Base-by-base conservation (phyloP, 2,113 vertebrate genomes). In the Cervus canadensis region DNA sequence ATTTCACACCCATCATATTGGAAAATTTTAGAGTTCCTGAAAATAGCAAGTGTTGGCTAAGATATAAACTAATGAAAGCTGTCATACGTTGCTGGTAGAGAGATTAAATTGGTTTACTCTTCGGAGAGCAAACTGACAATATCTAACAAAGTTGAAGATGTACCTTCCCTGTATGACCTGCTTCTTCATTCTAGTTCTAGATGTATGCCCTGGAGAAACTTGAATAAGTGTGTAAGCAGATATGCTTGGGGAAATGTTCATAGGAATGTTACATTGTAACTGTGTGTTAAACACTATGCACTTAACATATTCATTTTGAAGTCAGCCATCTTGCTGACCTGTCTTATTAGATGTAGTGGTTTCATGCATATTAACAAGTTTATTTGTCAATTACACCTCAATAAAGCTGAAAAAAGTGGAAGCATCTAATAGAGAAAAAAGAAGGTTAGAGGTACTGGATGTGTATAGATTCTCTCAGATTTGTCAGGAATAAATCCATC, bases 311-410 rank as follows among this genome's bases (percentile, higher is more conserved):
- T 90, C 59, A 40, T 64, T 90, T 43, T 48, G 43, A 90, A 94
- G 59, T 56, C 71, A 84, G 36, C 48, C 40, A 16, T 71, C 71
- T 81, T 76, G 33, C 83, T 33, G n/a, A 26, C 6, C 57, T 67
- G 43, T 45, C 43, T 56, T 56, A n/a, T 40, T 92, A 56, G 48
- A 81, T 52, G 50, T 30, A 48, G 40, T 3, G 2, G 50, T 60
- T 48, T 30, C 67, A 25, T 59, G 40, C 60, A 16, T 52, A 88
- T 96, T 78, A 96, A 96, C 17, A 54, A 54, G 54, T 36, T 88
- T 86, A 91, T 74, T 85, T 43, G 15, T 88, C 76, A 60, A 3
- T 74, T 52, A 60, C 26, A 40, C 43, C 11, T 74, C 62, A 60
- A 17, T 23, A 74, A 60, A 83, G n/a, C n/a, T 74, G 84, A 45